A percentile compares a stretch with the other conserved stretches of the same genome.
phyloP scores from a whole-genome alignment of 2,888 invertebrate genomes.

The Drosophila planitibia region DNA sequence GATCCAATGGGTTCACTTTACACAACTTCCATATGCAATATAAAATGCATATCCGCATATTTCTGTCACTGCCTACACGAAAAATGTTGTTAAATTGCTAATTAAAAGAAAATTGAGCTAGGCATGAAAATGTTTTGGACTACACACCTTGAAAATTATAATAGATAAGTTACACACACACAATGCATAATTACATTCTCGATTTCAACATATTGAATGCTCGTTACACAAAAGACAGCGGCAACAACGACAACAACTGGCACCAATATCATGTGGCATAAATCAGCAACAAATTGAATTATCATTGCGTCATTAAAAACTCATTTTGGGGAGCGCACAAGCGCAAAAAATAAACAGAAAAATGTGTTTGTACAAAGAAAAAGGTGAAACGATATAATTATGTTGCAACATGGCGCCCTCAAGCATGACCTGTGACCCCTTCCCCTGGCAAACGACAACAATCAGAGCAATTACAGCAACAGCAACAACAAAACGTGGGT shows the following conservation, averaged over 20 bases:
- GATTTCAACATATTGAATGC: slow-evolving; percentile 67
- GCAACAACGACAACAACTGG: slow-evolving; percentile 16
- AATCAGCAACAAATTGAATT: slow-evolving; percentile 81
- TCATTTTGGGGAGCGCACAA: slow-evolving; percentile 61
- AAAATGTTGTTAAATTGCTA: slow-evolving; percentile 11
- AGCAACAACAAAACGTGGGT: slow-evolving; percentile 9
- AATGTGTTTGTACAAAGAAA: slow-evolving; percentile 27
- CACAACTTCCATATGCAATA: neutral
- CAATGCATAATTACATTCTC: slow-evolving; percentile 62
- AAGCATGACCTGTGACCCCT: slow-evolving; percentile 73
- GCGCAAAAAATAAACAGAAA: slow-evolving; percentile 12
- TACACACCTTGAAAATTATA: slow-evolving; percentile 34
- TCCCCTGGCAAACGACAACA: slow-evolving; percentile 39
- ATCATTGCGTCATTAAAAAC: slow-evolving; percentile 81
- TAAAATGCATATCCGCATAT: slow-evolving; percentile 22
- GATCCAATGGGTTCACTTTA: neutral
- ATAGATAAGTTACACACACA: slow-evolving; percentile 20
- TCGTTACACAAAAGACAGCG: slow-evolving; percentile 51
- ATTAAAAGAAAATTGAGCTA: slow-evolving; percentile 22
- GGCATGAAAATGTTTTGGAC: neutral
- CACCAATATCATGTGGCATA: slow-evolving; percentile 63
- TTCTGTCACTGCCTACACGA: neutral
- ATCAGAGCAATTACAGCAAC: slow-evolving; percentile 30
- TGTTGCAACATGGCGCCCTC: slow-evolving; percentile 80
- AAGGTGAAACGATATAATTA: slow-evolving; percentile 78